phyloP scores from a whole-genome alignment of 2,797 vertebrate genomes.

The Acanthornis magna region DNA sequence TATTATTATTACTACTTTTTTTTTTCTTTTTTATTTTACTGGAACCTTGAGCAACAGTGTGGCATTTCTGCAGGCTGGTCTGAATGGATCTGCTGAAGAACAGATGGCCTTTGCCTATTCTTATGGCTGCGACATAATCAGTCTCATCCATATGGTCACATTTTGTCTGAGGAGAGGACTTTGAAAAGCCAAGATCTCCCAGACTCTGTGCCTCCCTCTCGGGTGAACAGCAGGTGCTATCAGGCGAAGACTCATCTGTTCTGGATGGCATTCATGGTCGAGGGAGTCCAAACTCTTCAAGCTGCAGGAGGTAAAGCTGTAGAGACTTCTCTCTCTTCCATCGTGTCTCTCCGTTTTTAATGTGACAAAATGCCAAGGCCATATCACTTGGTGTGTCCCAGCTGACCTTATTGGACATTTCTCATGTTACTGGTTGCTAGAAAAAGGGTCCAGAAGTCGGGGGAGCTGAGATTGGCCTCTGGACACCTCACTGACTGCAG shows the following conservation, averaged over 20 bases:
- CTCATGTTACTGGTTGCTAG: not conserved
- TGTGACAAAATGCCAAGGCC: conserved; percentile 53
- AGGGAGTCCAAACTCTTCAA: conserved; percentile 41
- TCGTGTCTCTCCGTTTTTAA: conserved; percentile 47
- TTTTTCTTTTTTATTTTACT: not conserved
- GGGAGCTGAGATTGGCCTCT: conserved; percentile 18
- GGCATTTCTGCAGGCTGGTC: conserved; percentile 46
- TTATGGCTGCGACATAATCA: conserved; percentile 46
- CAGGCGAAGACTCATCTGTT: conserved; percentile 63
- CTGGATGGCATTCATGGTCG: conserved; percentile 55
- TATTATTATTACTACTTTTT: not conserved
- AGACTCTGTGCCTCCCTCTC: conserved; percentile 42
- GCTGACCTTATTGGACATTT: not conserved
- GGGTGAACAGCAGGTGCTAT: conserved; percentile 59
- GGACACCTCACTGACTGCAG: not conserved
- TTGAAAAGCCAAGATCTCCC: conserved; percentile 47
- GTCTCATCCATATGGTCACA: conserved; percentile 69
- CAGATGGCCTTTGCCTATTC: conserved; percentile 57
- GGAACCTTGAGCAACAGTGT: conserved; percentile 43
- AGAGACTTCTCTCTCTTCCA: conserved; percentile 45
- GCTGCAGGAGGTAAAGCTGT: conserved; percentile 42
- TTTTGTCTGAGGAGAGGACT: conserved; percentile 52
- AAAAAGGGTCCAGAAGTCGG: conserved; percentile 34
- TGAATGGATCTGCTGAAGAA: conserved; percentile 45
- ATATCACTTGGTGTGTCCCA: conserved; percentile 35